A percentile compares a stretch with the other conserved stretches of the same genome.
Evolutionary conservation across 2,113 vertebrate genomes (phyloP).

Genomic region (Rhinogobius similis): DNA sequence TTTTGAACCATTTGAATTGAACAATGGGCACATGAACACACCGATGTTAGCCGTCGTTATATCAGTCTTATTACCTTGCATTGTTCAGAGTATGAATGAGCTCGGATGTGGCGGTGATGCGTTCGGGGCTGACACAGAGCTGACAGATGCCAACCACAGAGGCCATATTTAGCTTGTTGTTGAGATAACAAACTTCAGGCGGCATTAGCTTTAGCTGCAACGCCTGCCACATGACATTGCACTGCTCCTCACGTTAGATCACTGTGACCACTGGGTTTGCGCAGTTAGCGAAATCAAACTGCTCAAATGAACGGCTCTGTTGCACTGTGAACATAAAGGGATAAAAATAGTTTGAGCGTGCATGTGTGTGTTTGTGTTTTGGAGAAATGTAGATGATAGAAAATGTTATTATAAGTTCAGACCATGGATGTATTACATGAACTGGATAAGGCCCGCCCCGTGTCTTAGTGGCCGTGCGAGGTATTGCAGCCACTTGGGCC

Average conservation of each 20-base stretch:
- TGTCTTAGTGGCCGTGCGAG: too few relatives aligned
- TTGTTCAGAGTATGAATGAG: not conserved
- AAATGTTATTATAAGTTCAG: too few relatives aligned
- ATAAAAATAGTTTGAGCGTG: not conserved
- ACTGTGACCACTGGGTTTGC: not conserved
- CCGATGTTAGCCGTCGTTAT: not conserved
- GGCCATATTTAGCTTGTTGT: conserved; percentile 4
- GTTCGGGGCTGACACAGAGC: not conserved
- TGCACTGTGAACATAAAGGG: not conserved
- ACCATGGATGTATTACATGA: too few relatives aligned
- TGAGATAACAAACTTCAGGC: conserved; percentile 7
- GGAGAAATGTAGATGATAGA: too few relatives aligned
- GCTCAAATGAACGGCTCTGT: not conserved
- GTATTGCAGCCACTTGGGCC: too few relatives aligned
- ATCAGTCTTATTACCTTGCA: not conserved
- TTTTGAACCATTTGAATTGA: too few relatives aligned
- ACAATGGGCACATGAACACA: not conserved
- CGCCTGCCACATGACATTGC: conserved; percentile 9
- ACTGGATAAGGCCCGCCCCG: too few relatives aligned
- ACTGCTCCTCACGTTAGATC: not conserved
- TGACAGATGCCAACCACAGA: conserved; percentile 5
- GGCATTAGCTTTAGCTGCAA: conserved; percentile 3
- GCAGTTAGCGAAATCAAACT: not conserved
- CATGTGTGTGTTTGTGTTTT: not conserved
- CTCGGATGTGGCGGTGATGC: not conserved